Evolutionary conservation across 2,113 vertebrate species (phyloP).

Genomic region (Pangasianodon gigas): DNA sequence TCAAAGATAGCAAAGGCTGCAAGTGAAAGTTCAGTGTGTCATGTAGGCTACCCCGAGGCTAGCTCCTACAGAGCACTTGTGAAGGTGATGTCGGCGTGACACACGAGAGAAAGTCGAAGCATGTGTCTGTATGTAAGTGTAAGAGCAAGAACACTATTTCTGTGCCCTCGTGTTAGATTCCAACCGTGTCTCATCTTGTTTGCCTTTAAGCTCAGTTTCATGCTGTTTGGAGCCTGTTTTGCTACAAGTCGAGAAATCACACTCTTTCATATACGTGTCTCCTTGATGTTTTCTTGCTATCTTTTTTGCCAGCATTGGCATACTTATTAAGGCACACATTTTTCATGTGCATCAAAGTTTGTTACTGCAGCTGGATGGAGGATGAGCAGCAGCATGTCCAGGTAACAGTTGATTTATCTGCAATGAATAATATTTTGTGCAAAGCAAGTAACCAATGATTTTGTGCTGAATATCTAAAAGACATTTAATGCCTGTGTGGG

Average conservation of each 20-base stretch:
- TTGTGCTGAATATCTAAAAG: constrained; percentile 30
- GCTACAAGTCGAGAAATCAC: constrained; percentile 60
- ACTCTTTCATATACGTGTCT: constrained; percentile 61
- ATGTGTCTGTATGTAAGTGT: constrained; percentile 60
- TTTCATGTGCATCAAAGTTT: constrained; percentile 60
- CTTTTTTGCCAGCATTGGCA: constrained; percentile 68
- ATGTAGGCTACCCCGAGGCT: constrained; percentile 63
- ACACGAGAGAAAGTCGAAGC: constrained; percentile 44
- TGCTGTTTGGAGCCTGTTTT: constrained; percentile 70
- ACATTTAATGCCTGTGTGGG: constrained; percentile 10
- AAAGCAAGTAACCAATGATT: constrained; percentile 18
- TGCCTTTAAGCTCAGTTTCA: constrained; percentile 72
- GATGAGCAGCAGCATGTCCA: constrained; percentile 52
- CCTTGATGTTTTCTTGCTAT: constrained; percentile 67
- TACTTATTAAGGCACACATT: constrained; percentile 69
- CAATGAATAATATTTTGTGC: constrained; percentile 28
- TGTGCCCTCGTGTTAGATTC: constrained; percentile 65
- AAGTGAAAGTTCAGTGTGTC: constrained; percentile 67
- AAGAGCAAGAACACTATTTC: constrained; percentile 66
- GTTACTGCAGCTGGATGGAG: constrained; percentile 55
- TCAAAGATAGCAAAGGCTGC: constrained; percentile 65
- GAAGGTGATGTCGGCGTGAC: constrained; percentile 47
- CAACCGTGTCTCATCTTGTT: constrained; percentile 70
- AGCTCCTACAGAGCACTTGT: constrained; percentile 47
- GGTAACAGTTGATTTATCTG: constrained; percentile 56